These are phyloP conservation scores for Chromis chromis DNA, from an alignment of 2,797 vertebrate genomes.

Conservation along the genomic window DNA sequence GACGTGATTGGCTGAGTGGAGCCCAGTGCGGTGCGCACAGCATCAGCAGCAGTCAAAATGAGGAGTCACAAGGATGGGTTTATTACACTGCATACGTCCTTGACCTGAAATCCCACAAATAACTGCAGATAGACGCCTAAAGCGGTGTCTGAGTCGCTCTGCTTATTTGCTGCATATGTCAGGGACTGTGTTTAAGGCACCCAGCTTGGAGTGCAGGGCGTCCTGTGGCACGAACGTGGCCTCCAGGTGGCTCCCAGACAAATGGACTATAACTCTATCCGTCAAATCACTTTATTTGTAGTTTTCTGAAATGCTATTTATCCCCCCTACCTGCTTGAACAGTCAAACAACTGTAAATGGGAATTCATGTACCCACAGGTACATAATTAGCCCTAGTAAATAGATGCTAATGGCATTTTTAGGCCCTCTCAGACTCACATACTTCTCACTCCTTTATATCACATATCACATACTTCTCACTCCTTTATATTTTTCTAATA, in stretches of 20 bases:
- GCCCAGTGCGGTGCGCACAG: constrained; percentile 63
- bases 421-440: no score
- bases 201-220: no score
- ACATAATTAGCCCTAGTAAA: no score
- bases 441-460: no score
- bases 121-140: constrained; percentile 18
- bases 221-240: not conserved
- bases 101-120: constrained; percentile 58
- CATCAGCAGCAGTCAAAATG: constrained; percentile 69
- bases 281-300: no score
- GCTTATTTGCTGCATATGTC: not conserved
- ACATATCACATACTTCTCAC: no score
- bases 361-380: not conserved
- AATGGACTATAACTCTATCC: not conserved
- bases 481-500: no score
- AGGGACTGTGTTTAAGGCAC: not conserved
- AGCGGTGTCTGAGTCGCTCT: constrained; percentile 4
- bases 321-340: no score
- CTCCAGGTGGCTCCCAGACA: not conserved
- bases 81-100: constrained; percentile 48
- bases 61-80: constrained; percentile 62
- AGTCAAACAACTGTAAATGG: not conserved
- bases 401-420: no score
- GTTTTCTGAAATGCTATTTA: no score
- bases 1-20: constrained; percentile 74